These are phyloP conservation scores for Triplophysa tibetana DNA, from an alignment of 2,113 vertebrate genomes.

Conservation along the genomic window DNA sequence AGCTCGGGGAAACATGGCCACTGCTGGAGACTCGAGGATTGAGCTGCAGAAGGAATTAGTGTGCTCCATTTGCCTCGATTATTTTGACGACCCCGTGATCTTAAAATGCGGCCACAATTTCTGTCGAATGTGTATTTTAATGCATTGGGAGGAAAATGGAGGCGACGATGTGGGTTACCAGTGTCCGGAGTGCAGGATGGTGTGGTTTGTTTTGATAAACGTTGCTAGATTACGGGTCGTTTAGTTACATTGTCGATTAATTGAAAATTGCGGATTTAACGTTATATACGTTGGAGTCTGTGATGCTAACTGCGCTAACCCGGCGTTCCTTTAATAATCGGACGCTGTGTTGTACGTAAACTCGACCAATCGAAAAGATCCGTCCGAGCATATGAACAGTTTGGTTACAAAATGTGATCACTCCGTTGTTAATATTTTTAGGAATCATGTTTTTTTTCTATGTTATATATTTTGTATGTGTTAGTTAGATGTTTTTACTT, in stretches of 20 bases:
- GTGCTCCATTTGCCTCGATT: slow-evolving; percentile 76
- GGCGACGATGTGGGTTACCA: slow-evolving; percentile 73
- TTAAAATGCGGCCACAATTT: slow-evolving; percentile 79
- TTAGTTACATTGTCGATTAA: neutral
- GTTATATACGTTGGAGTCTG: neutral
- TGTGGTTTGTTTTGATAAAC: slow-evolving; percentile 53
- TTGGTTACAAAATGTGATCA: too few species aligned
- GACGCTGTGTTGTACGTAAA: neutral
- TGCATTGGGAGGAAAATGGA: slow-evolving; percentile 80
- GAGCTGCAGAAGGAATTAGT: slow-evolving; percentile 74
- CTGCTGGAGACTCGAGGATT: slow-evolving; percentile 60
- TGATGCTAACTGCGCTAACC: neutral
- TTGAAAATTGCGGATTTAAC: neutral
- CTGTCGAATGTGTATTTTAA: slow-evolving; percentile 74
- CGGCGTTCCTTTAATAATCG: neutral
- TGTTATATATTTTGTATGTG: too few species aligned
- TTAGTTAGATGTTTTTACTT: too few species aligned
- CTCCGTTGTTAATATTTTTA: too few species aligned
- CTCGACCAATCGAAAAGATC: neutral
- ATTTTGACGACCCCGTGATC: slow-evolving; percentile 75
- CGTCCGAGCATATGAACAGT: neutral
- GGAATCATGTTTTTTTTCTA: too few species aligned
- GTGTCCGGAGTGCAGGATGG: slow-evolving; percentile 78
- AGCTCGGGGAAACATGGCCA: slow-evolving; percentile 65
- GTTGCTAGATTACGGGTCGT: slow-evolving; percentile 10